Percentiles rank a stretch among this genome's conserved stretches.
Evolutionary conservation across 2,888 invertebrate genomes (phyloP).

Genomic region (Rhingia campestris): DNA sequence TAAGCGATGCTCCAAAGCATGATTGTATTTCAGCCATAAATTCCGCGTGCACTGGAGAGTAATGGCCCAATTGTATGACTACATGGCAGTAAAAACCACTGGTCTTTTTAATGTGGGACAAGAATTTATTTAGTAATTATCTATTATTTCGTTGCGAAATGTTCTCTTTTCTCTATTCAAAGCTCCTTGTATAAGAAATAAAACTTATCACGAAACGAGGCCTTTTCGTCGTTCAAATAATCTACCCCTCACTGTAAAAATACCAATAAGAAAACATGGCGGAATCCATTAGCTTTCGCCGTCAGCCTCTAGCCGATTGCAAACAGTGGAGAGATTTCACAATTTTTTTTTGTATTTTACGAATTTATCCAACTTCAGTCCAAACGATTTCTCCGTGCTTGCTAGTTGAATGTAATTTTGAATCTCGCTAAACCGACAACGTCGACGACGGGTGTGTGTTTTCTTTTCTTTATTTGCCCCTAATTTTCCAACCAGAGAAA

Average conservation of each 20-base stretch:
- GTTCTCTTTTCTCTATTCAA: no score
- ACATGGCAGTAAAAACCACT: no score
- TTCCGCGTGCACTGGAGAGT: no score
- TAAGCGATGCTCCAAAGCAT: no score
- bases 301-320: slow-evolving; percentile 38
- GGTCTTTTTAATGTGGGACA: no score
- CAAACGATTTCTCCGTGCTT: slow-evolving; percentile 65
- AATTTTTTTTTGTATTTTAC: slow-evolving; percentile 2
- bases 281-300: neutral
- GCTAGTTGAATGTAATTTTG: slow-evolving; percentile 28
- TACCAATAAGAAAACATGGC: slow-evolving; percentile 20
- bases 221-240: neutral
- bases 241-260: slow-evolving; percentile 1
- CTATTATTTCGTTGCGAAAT: no score
- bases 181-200: no score
- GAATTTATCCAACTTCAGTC: slow-evolving; percentile 71
- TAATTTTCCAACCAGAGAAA: slow-evolving; percentile 30
- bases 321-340: slow-evolving; percentile 34
- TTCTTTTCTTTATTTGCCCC: slow-evolving; percentile 49
- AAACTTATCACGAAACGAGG: no score
- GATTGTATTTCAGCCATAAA: no score
- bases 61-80: no score
- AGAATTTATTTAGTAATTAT: no score
- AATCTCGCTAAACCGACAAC: slow-evolving; percentile 35
- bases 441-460: slow-evolving; percentile 61